A percentile compares a stretch with the other conserved stretches of the same genome.
Conservation (phyloP, 1,140 invertebrate genomes). For the Cherax quadricarinatus region DNA sequence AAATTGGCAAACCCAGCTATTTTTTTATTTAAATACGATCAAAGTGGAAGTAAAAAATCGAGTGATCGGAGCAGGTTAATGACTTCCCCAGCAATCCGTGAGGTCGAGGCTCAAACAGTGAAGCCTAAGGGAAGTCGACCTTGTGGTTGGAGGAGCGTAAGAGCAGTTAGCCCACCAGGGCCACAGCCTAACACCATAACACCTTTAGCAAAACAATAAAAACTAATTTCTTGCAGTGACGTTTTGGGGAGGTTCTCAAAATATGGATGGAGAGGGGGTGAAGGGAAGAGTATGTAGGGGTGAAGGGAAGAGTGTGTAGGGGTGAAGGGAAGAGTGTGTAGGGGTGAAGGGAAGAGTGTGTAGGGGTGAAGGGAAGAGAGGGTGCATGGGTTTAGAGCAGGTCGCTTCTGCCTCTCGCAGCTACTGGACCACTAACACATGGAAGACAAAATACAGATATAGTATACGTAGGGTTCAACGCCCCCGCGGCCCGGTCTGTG, state of each 20-base stretch:
- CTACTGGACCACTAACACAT: no score
- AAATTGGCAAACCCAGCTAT: conserved; percentile 20
- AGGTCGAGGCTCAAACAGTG: background rate
- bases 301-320: no score
- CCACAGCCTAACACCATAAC: background rate
- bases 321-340: no score
- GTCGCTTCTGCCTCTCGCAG: no score
- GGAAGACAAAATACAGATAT: no score
- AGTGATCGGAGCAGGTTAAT: background rate
- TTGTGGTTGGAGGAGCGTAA: background rate
- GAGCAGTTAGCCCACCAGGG: background rate
- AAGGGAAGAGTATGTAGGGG: no score
- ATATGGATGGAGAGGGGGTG: background rate
- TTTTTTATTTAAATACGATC: conserved; percentile 30
- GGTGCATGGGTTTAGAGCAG: no score
- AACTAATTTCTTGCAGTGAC: background rate
- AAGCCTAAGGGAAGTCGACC: background rate
- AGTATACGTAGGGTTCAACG: no score
- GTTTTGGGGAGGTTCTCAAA: background rate
- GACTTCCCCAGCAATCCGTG: background rate
- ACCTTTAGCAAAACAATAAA: background rate
- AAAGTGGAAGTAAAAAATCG: conserved; percentile 9
- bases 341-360: no score
- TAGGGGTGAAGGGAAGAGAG: no score
- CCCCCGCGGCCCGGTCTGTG: no score